Conservation (phyloP, 2,113 vertebrate genomes). For the Notarius lentiginosus region DNA sequence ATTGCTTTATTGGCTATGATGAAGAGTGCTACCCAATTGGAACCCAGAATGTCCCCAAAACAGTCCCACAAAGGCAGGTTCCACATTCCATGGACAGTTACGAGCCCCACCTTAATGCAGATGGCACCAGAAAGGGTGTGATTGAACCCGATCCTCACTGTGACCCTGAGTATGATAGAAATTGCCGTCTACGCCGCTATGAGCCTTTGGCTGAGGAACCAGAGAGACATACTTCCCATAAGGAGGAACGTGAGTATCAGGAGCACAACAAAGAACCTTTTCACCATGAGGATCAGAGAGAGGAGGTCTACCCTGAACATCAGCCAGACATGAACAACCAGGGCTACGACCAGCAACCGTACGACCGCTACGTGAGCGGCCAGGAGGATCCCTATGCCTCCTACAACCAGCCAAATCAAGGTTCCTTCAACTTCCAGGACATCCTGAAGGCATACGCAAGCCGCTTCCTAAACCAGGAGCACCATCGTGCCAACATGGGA, state of each 20-base stretch:
- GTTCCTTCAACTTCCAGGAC: constrained; percentile 70
- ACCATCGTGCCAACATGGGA: constrained; percentile 67
- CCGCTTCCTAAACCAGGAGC: constrained; percentile 66
- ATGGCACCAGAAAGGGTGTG: constrained; percentile 65
- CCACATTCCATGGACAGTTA: constrained; percentile 61
- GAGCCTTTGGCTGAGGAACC: constrained; percentile 51
- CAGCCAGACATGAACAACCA: constrained; percentile 48
- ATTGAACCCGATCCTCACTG: constrained; percentile 75
- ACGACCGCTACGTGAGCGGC: constrained; percentile 72
- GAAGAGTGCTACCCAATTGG: constrained; percentile 70
- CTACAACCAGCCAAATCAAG: constrained; percentile 61
- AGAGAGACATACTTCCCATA: not conserved
- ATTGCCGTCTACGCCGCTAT: constrained; percentile 73
- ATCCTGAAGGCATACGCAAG: constrained; percentile 69
- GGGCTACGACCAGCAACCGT: constrained; percentile 64
- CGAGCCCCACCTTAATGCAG: constrained; percentile 69
- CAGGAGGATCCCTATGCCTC: constrained; percentile 72
- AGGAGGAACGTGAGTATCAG: constrained; percentile 30
- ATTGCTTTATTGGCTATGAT: constrained; percentile 77
- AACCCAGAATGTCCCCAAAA: constrained; percentile 52
- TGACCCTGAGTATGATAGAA: constrained; percentile 72
- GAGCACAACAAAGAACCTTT: constrained; percentile 40
- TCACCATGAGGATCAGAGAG: constrained; percentile 49
- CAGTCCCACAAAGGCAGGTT: constrained; percentile 55
- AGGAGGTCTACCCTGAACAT: constrained; percentile 54